Conservation (phyloP, 2,888 invertebrate genomes). For the Andricus curvator region DNA sequence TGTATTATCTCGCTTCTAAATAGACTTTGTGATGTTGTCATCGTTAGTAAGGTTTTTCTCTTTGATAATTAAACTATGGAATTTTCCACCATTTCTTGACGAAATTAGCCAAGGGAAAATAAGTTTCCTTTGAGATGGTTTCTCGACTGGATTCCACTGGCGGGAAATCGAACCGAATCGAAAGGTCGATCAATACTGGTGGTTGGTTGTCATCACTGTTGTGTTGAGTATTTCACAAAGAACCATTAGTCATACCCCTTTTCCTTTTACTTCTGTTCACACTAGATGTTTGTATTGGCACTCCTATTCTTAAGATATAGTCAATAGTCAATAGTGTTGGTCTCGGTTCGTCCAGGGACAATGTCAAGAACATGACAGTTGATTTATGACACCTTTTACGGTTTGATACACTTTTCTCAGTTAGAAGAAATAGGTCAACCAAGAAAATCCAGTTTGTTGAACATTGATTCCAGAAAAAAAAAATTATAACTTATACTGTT, state of each 20-base stretch:
- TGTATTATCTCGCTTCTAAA: not conserved
- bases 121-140: not conserved
- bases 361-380: not conserved
- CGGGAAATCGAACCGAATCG: not conserved
- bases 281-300: not conserved
- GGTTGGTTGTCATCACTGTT: not conserved
- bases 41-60: not conserved
- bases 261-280: not conserved
- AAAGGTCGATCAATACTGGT: constrained; percentile 9
- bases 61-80: not conserved
- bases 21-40: not conserved
- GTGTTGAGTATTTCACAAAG: not conserved
- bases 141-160: not conserved
- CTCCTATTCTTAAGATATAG: not conserved
- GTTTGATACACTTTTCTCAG: not conserved
- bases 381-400: not conserved
- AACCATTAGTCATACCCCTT: not conserved
- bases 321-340: not conserved
- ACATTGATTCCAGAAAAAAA: not conserved
- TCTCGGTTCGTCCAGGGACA: not conserved
- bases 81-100: constrained; percentile 5
- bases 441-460: constrained; percentile 1
- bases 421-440: not conserved
- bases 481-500: not conserved
- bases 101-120: not conserved